Evolutionary conservation across 1,140 invertebrate genomes (phyloP).

Genomic region (Monochamus saltuarius): DNA sequence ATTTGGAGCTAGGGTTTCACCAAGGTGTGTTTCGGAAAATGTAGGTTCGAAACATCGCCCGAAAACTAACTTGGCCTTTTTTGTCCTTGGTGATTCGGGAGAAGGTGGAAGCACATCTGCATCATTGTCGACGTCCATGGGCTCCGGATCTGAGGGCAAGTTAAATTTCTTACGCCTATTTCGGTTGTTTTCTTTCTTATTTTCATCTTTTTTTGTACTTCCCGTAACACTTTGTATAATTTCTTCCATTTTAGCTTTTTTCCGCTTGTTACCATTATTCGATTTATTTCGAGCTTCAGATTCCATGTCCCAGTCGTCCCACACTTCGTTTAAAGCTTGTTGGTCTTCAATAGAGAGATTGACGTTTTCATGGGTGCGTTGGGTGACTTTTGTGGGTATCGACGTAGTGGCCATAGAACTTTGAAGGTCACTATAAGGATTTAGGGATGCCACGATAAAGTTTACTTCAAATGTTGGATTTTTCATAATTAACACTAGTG

Average conservation of each 20-base stretch:
- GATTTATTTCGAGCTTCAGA: too few relatives aligned
- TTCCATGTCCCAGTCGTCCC: slow-evolving; percentile 34
- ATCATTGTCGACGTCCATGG: slow-evolving; percentile 10
- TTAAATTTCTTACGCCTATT: background rate
- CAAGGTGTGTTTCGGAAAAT: slow-evolving; percentile 29
- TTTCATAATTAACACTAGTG: slow-evolving; percentile 67
- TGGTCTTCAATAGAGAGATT: slow-evolving; percentile 35
- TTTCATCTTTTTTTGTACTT: slow-evolving; percentile 10
- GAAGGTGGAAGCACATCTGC: slow-evolving; percentile 29
- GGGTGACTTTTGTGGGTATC: slow-evolving; percentile 29
- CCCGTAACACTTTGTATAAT: slow-evolving; percentile 5
- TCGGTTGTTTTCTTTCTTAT: slow-evolving; percentile 4
- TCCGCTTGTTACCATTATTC: slow-evolving; percentile 21
- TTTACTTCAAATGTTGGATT: slow-evolving; percentile 70
- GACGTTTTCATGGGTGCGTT: slow-evolving; percentile 1
- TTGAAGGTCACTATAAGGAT: slow-evolving; percentile 57
- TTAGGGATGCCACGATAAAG: slow-evolving; percentile 76
- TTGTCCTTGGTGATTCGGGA: slow-evolving; percentile 39
- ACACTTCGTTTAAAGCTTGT: slow-evolving; percentile 35
- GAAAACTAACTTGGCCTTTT: slow-evolving; percentile 41
- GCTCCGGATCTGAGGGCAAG: background rate
- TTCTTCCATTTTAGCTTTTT: slow-evolving; percentile 6
- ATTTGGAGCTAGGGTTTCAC: slow-evolving; percentile 33
- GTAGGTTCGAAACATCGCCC: slow-evolving; percentile 44
- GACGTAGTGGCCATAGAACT: slow-evolving; percentile 42